Evolutionary conservation across 2,113 vertebrate genomes (phyloP), one percentile per base, ranked within the genome.

Genomic region (Pipra filicauda): DNA sequence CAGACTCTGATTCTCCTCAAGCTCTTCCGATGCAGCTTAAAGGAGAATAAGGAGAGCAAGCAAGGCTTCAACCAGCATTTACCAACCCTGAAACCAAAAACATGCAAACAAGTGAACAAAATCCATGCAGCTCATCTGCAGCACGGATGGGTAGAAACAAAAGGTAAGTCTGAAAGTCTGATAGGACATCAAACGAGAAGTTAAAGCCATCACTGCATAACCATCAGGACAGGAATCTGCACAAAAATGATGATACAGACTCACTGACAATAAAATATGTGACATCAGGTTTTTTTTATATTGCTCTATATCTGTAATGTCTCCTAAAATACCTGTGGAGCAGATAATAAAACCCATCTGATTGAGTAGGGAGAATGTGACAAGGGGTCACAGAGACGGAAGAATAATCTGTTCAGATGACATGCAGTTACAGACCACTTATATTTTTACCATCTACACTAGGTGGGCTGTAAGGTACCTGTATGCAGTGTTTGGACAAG

Each of bases 1-100:
- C 69, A 92, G 35, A 69, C 88, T 85, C 89, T 89, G 88, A 92
- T 91, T 92, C 88, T 57, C 88, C 85, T 94, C 93, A 94, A 91
- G 85, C 88, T 94, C 96, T 95, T 88, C 43, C 0, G 0, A 72
- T 41, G 33, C 41, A 92, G 69, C 59, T 84, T 59, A 93, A 88
- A 93, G 74, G 61, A 77, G 89, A 92, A 55, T 17, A 84, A 72
- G 51, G 65, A 92, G 51, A 88, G 65, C 30, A 67, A 71, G 57
- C n/a, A 67, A 87, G 77, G 71, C 17, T 41, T 65, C 74, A 85
- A 33, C 11, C 48, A 89, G 61, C 86, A 64, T 11, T 70, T 55
- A 71, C 27, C 86, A 88, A 89, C 37, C 52, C 54, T 79, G 35
- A 49, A 91, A 76, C 39, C 9, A 43, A 65, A 80, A 61, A 66